Conservation (phyloP, 2,797 vertebrate species). For the Silurus aristotelis region DNA sequence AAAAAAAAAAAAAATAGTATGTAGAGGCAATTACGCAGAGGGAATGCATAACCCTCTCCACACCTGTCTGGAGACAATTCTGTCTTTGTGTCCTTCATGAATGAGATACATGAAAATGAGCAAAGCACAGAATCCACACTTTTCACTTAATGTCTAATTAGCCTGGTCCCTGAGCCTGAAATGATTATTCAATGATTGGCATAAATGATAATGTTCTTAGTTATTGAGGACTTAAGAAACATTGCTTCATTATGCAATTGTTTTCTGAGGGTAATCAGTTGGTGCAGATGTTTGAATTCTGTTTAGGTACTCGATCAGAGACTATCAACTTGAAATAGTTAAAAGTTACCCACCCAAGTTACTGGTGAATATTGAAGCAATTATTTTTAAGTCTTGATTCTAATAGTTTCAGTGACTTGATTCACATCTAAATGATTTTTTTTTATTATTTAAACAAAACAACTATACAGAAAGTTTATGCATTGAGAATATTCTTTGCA, state of each 20-base stretch:
- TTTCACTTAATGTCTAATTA: conserved; percentile 66
- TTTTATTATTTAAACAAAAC: too few species aligned
- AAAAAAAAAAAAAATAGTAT: not conserved
- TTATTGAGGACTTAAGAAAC: conserved; percentile 58
- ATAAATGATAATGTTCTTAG: conserved; percentile 58
- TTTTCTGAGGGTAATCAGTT: conserved; percentile 47
- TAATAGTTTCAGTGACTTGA: not conserved
- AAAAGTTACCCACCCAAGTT: not conserved
- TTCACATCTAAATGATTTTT: not conserved
- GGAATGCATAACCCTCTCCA: not conserved
- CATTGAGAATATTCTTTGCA: too few species aligned
- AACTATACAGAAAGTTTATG: too few species aligned
- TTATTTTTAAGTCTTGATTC: not conserved
- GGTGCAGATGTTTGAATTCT: conserved; percentile 36
- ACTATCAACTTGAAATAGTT: not conserved
- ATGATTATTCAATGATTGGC: conserved; percentile 55
- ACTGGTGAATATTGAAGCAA: not conserved
- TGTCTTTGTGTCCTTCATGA: not conserved
- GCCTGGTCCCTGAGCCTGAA: conserved; percentile 62
- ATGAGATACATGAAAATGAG: conserved; percentile 9
- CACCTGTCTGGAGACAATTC: not conserved
- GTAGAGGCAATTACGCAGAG: not conserved
- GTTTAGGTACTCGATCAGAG: not conserved
- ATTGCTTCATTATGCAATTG: conserved; percentile 56
- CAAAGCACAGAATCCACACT: conserved; percentile 20